Evolutionary conservation across 2,888 invertebrate genomes (phyloP), one percentile per base, ranked within the genome.

Genomic region (Erpobdella octoculata): DNA sequence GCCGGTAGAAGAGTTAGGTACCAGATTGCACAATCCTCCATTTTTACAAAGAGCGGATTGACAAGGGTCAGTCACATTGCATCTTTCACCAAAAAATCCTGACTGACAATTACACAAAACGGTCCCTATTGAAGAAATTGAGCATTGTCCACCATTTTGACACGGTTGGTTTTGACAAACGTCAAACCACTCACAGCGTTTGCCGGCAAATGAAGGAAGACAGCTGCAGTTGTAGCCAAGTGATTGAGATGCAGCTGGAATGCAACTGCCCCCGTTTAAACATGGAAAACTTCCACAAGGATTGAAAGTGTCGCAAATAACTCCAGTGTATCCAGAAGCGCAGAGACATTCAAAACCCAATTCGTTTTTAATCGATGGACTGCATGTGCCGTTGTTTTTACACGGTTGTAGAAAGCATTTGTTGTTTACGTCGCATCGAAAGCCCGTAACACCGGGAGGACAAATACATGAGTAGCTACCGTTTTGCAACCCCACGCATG

Each of bases 161-260:
- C 79, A 79, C 25, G 78, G 78, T 28, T 71, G 69, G 37, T 74
- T 74, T 59, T 71, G 41, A 69, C 79, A 79, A 0, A 74, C 69
- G 5, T 77, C 64, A 35, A 68, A 67, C 18, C 65, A 72, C 48
- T 74, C 73, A 46, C 76, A 76, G 12, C 21, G 37, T 18, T 46
- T 31, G 21, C 76, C 76, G 25, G 65, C 66, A 41, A 68, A 73
- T 3, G 72, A 64, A 12, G 64, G 68, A 12, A 69, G 48, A 59
- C 76, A 76, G 5, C 58, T 41, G 38, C 74, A 74, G 25, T 38
- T 48, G 69, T 67, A 71, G 5, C 12, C 33, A 15, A 46, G 41
- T 5, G 12, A 31, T 6, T 53, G 8, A 15, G 8, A 25, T 25
- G 31, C 33, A n/a, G 36, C 35, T 6, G 15, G 8, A 2, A 15